Percentiles rank a stretch among this genome's conserved stretches.
Conservation (phyloP, 2,113 vertebrate genomes). For the Recurvirostra avosetta region DNA sequence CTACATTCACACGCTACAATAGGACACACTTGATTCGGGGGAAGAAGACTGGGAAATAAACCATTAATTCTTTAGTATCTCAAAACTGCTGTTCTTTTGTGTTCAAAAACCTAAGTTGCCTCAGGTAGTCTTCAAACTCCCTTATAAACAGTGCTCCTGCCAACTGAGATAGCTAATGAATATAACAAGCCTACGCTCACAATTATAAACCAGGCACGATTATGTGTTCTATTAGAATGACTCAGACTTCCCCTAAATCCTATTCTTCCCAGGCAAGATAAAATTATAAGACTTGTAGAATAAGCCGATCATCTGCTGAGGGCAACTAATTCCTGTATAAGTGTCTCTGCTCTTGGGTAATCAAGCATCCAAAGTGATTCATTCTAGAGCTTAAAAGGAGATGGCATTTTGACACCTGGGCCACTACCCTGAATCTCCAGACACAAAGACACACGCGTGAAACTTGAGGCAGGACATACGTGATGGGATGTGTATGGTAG, state of each 20-base stretch:
- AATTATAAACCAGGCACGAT: neutral
- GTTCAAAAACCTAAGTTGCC: neutral
- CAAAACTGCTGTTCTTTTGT: neutral
- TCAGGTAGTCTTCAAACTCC: neutral
- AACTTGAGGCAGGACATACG: neutral
- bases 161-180: neutral
- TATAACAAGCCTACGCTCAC: neutral
- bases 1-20: neutral
- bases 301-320: neutral
- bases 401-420: neutral
- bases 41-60: neutral
- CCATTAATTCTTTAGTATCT: neutral
- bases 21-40: neutral
- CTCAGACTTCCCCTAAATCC: constrained; percentile 17
- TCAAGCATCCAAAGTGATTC: constrained; percentile 46
- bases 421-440: neutral
- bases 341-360: constrained; percentile 2
- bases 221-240: constrained; percentile 16
- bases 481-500: neutral
- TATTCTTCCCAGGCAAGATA: constrained; percentile 19
- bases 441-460: neutral
- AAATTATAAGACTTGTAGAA: constrained; percentile 45
- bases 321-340: constrained; percentile 14
- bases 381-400: constrained; percentile 12
- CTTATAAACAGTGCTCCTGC: neutral